These are phyloP conservation scores for Drosophila ezoana DNA, from an alignment of 2,888 invertebrate genomes.

Conservation along the genomic window DNA sequence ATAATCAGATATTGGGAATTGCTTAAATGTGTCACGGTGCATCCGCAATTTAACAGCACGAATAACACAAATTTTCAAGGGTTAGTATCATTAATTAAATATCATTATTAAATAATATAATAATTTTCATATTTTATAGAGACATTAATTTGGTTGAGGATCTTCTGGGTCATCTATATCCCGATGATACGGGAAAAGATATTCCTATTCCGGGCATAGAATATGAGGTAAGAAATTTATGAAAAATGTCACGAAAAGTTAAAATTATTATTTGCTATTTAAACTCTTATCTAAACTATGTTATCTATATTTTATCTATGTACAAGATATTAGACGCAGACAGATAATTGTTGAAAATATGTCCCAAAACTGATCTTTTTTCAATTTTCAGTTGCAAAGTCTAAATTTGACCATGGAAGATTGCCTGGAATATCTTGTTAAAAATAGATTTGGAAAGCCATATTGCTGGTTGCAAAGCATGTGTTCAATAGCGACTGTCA, in stretches of 20 bases:
- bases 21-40: constrained; percentile 63
- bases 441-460: constrained; percentile 90
- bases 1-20: constrained; percentile 54
- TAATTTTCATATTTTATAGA: constrained; percentile 21
- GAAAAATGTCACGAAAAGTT: too few species aligned
- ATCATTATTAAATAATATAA: neutral
- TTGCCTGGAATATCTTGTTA: constrained; percentile 52
- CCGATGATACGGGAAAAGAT: constrained; percentile 58
- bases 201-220: constrained; percentile 66
- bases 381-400: constrained; percentile 42
- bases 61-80: constrained; percentile 32
- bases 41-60: constrained; percentile 36
- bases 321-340: too few species aligned
- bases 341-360: neutral
- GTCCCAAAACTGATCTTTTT: too few species aligned
- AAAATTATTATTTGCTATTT: too few species aligned
- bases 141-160: constrained; percentile 57
- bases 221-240: constrained; percentile 45
- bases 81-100: constrained; percentile 25
- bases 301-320: too few species aligned
- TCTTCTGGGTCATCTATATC: constrained; percentile 54
- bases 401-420: constrained; percentile 30
- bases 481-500: constrained; percentile 93
- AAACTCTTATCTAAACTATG: too few species aligned
- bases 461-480: constrained; percentile 96